These are phyloP conservation scores for Dipus sagitta DNA, from an alignment of 2,797 vertebrate genomes.

Conservation along the genomic window DNA sequence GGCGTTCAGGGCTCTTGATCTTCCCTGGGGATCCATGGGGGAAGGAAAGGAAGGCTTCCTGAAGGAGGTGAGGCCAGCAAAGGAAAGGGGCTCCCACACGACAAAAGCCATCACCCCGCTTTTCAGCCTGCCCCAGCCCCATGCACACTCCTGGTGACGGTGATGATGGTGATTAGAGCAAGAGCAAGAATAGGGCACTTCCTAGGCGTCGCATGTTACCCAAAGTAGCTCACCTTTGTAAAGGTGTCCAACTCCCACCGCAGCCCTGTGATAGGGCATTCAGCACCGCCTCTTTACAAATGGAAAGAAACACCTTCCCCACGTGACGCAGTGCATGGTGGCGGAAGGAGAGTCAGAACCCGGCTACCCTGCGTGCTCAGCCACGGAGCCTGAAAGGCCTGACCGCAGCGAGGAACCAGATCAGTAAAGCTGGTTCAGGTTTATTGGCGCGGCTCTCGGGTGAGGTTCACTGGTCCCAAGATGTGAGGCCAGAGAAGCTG, in stretches of 20 bases:
- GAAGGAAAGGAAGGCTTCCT: constrained; percentile 14
- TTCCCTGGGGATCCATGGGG: background rate
- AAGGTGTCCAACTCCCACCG: background rate
- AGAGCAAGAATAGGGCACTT: too few species aligned
- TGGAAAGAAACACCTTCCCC: background rate
- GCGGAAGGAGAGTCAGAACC: too few species aligned
- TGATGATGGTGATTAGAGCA: background rate
- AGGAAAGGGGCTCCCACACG: background rate
- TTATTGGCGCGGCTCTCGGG: too few species aligned
- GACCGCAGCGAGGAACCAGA: too few species aligned
- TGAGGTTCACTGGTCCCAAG: too few species aligned
- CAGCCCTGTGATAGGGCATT: background rate
- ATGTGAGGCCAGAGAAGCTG: too few species aligned
- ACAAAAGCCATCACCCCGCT: background rate
- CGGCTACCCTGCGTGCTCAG: background rate
- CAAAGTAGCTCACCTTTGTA: background rate
- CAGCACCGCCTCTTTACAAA: background rate
- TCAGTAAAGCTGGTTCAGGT: too few species aligned
- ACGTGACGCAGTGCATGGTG: too few species aligned
- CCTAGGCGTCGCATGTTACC: background rate
- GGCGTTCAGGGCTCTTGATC: background rate
- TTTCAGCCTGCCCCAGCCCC: too few species aligned
- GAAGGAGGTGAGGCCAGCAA: background rate
- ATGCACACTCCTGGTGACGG: accelerated
- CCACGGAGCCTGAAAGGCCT: background rate